Evolutionary conservation across 2,888 invertebrate genomes (phyloP), one percentile per base, ranked within the genome.

Genomic region (Noctua comes): DNA sequence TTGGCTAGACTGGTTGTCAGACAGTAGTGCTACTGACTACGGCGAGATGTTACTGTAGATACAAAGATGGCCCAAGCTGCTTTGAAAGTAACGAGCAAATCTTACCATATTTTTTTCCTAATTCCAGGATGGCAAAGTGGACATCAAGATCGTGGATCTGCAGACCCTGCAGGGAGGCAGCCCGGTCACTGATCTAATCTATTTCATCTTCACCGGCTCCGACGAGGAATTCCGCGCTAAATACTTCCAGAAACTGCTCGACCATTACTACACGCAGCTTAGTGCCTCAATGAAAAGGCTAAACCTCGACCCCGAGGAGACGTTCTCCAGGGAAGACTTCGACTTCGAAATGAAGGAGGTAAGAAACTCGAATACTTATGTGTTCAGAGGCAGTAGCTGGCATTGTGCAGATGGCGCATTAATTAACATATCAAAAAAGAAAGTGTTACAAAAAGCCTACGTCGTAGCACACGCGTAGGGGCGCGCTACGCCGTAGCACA

Each of bases 171-270:
- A 93, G 76, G 89, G 90, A 0, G 93, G 93, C 11, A 90, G 92
- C 64, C 92, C 92, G 0, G 86, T 92, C n/a, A 80, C 89, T 0
- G 95, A 95, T 85, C 91, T 96, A 16, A 76, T 95, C 24, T 95
- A 95, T 89, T 93, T 95, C 83, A 91, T 95, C 73, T 92, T 93
- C 87, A 86, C 92, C 4, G 93, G 95, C 46, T 91, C 95, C 0
- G 95, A 95, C 84, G 91, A 91, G 62, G 81, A 91, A 81, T 95
- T 95, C 91, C 89, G 95, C 1, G 88, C 84, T 11, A 72, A 89
- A 18, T 83, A 93, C 87, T 92, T 86, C 82, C 69, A 87, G 16
- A 80, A 77, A 57, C 89, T 93, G 6, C 62, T 92, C 1, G 89
- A 89, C 46, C 89, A 91, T 68, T 93, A 93, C 89, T 91, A 93